Base-by-base conservation (phyloP, 2,113 vertebrate species). In the Neotoma lepida region DNA sequence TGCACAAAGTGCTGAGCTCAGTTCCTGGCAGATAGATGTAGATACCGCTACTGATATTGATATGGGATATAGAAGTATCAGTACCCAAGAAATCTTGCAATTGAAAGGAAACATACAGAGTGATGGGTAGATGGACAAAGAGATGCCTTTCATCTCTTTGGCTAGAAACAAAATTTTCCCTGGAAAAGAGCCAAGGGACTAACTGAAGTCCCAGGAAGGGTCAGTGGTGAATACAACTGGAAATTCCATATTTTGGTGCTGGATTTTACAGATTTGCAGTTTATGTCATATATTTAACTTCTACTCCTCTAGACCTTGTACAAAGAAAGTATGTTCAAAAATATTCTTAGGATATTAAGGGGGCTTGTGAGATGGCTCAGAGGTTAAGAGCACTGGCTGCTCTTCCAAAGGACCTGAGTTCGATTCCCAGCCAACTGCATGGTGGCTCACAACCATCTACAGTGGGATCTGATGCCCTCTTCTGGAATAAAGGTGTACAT, bases 211-310 rank as follows among this genome's bases (percentile, higher is more conserved):
- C 28, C 51, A 80, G 71, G 63, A 87, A 56, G 7, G 33, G 49
- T 33, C 9, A 18, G 15, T 49, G 49, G 8, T 39, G 44, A 56
- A n/a, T 4, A 58, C 8, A 28, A 22, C 39, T 6, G 2, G 30
- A 90, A 84, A 39, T 80, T 51, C 33, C 35, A 86, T 9, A 51
- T 66, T 66, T 95, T 84, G 73, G 64, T 64, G 12, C 49, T 96
- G 49, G 10, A 35, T 54, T 86, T 86, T 33, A 78, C 54, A 88
- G 10, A 87, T 63, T 86, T 54, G 86, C 24, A 9, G n/a, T 54
- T 61, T 44, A 76, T 61, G 18, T 86, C 26, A 44, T 24, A 39
- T 81, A 85, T 85, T 81, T 73, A 70, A 94, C 49, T 81, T 93
- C n/a, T 49, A 5, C 17, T 89, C 89, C 41, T 35, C 54, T n/a